phyloP scores from a whole-genome alignment of 2,113 vertebrate genomes.

The Neodon shergylaensis region DNA sequence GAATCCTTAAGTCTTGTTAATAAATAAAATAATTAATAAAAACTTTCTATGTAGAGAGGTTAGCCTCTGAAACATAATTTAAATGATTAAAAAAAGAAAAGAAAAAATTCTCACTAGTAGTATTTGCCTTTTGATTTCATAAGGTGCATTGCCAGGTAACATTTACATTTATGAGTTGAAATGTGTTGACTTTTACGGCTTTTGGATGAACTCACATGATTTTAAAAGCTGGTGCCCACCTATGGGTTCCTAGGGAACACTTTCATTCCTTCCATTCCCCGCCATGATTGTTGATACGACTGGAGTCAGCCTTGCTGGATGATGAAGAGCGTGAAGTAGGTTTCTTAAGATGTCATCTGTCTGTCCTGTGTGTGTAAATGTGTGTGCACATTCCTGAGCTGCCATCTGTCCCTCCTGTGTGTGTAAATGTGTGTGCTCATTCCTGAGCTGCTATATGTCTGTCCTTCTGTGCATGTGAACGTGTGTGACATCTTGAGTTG shows the following conservation, averaged over 20 bases:
- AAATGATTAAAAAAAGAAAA: background rate
- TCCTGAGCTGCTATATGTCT: no score
- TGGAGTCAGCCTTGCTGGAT: background rate
- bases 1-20: background rate
- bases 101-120: background rate
- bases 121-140: slow-evolving; percentile 17
- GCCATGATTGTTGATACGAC: background rate
- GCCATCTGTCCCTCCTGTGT: no score
- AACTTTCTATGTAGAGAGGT: slow-evolving; percentile 3
- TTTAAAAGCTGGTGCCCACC: background rate
- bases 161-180: background rate
- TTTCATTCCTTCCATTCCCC: background rate
- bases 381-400: no score
- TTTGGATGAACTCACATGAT: background rate
- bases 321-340: background rate
- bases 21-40: background rate
- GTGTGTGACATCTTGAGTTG: no score
- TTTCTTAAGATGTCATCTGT: background rate
- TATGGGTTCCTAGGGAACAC: background rate
- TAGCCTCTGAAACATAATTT: background rate
- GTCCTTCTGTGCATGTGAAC: no score
- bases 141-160: background rate
- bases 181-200: background rate
- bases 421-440: no score
- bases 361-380: no score